Percentiles rank a stretch among this genome's conserved stretches.
phyloP scores from a whole-genome alignment of 2,113 vertebrate species.

The Ophthalmolycus amberensis region DNA sequence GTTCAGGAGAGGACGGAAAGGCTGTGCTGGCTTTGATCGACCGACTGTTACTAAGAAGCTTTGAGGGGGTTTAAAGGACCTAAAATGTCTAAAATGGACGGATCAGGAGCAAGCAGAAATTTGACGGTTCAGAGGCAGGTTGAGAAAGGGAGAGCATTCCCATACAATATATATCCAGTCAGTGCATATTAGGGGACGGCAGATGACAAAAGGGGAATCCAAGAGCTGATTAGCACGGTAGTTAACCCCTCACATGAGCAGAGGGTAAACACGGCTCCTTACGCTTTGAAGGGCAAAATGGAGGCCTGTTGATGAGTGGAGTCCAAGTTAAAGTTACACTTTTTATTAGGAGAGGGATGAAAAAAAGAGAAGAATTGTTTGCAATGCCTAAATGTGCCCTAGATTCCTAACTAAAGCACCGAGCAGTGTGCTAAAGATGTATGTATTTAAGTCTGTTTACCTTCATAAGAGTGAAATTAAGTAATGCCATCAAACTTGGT shows the following conservation, averaged over 20 bases:
- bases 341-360: conserved; percentile 28
- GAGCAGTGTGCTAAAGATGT: neutral
- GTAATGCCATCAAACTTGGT: neutral
- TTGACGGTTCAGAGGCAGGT: conserved; percentile 80
- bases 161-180: conserved; percentile 77
- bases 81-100: conserved; percentile 81
- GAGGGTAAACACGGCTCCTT: conserved; percentile 59
- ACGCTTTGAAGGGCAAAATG: neutral
- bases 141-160: conserved; percentile 77
- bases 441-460: neutral
- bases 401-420: conserved; percentile 23
- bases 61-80: conserved; percentile 82
- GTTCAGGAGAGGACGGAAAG: conserved; percentile 80
- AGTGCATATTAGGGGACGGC: conserved; percentile 71
- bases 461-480: neutral
- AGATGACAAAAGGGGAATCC: conserved; percentile 74
- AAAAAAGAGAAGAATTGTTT: neutral
- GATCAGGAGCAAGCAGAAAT: conserved; percentile 82
- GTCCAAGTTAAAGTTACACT: conserved; percentile 23
- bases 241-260: conserved; percentile 75
- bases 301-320: conserved; percentile 36
- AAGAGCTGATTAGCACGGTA: conserved; percentile 74
- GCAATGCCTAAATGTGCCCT: neutral
- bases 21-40: conserved; percentile 84
- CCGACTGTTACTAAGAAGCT: conserved; percentile 87